Base-by-base conservation (phyloP, 1,140 invertebrate species). In the Halictus rubicundus region DNA sequence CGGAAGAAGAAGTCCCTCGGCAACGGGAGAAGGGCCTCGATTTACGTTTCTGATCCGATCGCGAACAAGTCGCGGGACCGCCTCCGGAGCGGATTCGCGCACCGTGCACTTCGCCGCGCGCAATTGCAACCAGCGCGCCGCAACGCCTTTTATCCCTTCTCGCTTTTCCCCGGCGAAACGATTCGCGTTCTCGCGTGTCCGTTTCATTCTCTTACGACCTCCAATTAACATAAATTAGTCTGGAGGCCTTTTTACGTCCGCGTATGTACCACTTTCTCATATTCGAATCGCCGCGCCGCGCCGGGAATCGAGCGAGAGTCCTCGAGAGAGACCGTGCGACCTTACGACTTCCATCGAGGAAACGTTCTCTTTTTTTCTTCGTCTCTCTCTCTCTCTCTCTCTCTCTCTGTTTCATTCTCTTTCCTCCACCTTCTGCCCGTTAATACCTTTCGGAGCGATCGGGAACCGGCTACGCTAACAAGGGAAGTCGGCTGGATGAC, bases 151-250 rank as follows among this genome's bases (percentile, higher is more conserved):
- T 64, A 25, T 80, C 72, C 71, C 12, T 64, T 27, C 63, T 49
- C n/a, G 39, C 49, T 7, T 10, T 37, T 27, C 5, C 25, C 7
- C 39, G 23, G 23, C 37, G 57, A 61, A 72, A 61, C 69, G 57
- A 42, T 25, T 2, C 16, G 19, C 52, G 61, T 65, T 49, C 59
- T 27, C 73, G 27, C 70, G 23, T 49, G 54, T 23, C 57, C 72
- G 70, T 68, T 80, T 66, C 73, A 60, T 80, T 68, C 46, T 75
- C 65, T 68, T 80, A 80, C 78, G 54, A 37, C 23, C 46, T 64
- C 61, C 68, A 75, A 84, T 84, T 83, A 83, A 83, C 77, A 76
- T 84, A 76, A 84, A 83, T 84, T 84, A 84, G 57, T 84, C 68
- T 68, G 81, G 49, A 84, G 61, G 57, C 60, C 68, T 83, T 65